A percentile compares a stretch with the other conserved stretches of the same genome.
phyloP scores from a whole-genome alignment of 2,797 vertebrate species.

The Pelobates cultripes region DNA sequence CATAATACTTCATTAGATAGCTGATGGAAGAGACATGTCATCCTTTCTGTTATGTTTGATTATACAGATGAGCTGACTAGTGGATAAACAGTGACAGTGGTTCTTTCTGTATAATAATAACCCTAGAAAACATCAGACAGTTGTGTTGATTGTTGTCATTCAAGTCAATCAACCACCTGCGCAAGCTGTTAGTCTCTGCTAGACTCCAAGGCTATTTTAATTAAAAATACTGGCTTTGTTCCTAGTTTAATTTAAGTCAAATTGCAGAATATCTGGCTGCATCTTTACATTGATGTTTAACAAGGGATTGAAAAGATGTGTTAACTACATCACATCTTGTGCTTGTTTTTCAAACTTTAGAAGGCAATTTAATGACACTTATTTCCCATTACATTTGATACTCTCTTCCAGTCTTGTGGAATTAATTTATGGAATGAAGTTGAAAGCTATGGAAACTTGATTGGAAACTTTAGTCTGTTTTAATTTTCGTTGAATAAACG shows the following conservation, averaged over 20 bases:
- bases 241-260: constrained; percentile 54
- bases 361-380: constrained; percentile 37
- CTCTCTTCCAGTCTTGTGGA: not conserved
- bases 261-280: constrained; percentile 53
- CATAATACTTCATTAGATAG: constrained; percentile 48
- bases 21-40: constrained; percentile 47
- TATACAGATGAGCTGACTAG: constrained; percentile 50
- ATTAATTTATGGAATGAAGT: not conserved
- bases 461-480: no score
- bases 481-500: not conserved
- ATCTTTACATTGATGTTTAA: constrained; percentile 41
- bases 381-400: not conserved
- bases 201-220: constrained; percentile 54
- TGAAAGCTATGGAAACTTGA: not conserved
- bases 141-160: constrained; percentile 56
- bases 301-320: constrained; percentile 38
- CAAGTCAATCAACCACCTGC: constrained; percentile 55
- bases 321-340: constrained; percentile 40
- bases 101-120: constrained; percentile 50
- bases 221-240: constrained; percentile 54
- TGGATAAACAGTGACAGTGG: constrained; percentile 49
- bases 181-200: constrained; percentile 54
- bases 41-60: constrained; percentile 50
- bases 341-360: constrained; percentile 42
- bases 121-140: constrained; percentile 48